phyloP scores from a whole-genome alignment of 2,888 invertebrate genomes.

The Cetonia aurata region DNA sequence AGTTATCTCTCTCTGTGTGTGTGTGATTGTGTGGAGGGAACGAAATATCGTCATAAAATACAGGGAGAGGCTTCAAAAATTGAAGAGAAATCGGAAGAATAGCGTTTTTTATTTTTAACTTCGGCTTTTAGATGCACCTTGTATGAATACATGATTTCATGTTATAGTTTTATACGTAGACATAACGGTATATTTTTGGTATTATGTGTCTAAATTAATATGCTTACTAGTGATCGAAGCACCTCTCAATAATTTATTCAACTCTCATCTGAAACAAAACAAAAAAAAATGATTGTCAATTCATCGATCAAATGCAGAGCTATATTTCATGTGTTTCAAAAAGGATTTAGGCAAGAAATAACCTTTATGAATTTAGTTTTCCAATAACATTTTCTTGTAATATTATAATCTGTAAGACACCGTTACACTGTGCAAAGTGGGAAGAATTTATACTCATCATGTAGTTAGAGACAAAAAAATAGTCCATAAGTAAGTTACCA shows the following conservation, averaged over 20 bases:
- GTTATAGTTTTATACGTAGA: conserved; percentile 54
- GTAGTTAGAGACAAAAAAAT: no score
- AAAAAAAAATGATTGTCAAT: conserved; percentile 38
- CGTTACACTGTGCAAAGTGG: no score
- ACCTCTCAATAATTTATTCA: conserved; percentile 53
- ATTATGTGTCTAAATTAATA: conserved; percentile 53
- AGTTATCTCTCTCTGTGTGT: no score
- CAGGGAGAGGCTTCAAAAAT: neutral
- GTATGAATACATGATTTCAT: conserved; percentile 44
- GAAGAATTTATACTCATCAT: no score
- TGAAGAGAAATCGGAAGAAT: neutral
- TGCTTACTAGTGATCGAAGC: conserved; percentile 51
- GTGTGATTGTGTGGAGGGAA: no score
- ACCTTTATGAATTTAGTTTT: neutral
- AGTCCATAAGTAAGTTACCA: no score
- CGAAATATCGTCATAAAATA: no score
- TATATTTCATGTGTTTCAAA: neutral
- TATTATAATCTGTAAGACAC: no score
- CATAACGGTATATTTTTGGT: conserved; percentile 64
- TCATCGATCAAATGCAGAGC: neutral
- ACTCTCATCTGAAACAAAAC: conserved; percentile 54
- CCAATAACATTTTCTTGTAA: no score
- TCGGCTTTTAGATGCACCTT: conserved; percentile 19
- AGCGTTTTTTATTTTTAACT: no score
- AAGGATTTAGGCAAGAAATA: neutral